phyloP scores from a whole-genome alignment of 2,797 vertebrate genomes.

The Parambassis ranga region DNA sequence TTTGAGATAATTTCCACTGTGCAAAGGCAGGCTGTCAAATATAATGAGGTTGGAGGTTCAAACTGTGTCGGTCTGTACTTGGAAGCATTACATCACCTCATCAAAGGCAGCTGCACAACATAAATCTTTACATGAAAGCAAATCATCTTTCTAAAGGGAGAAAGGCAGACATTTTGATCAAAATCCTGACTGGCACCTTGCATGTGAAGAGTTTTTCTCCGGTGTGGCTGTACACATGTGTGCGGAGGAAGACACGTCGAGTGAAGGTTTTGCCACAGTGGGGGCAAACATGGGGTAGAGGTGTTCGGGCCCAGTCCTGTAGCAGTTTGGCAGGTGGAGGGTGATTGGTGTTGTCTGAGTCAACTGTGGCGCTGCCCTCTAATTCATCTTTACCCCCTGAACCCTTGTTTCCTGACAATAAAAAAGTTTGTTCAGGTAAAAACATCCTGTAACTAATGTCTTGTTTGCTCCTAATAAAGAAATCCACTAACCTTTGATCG shows the following conservation, averaged over 20 bases:
- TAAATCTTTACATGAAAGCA: conserved; percentile 42
- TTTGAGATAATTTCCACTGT: conserved; percentile 9
- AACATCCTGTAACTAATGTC: background rate
- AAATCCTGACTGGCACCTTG: conserved; percentile 67
- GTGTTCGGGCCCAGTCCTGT: conserved; percentile 74
- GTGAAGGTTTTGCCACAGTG: conserved; percentile 92
- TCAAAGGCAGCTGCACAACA: conserved; percentile 23
- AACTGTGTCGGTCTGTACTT: conserved; percentile 27
- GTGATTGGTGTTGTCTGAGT: conserved; percentile 56
- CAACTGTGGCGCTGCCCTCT: conserved; percentile 34
- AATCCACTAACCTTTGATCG: conserved; percentile 50
- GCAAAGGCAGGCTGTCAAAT: conserved; percentile 39
- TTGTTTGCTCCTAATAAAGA: background rate
- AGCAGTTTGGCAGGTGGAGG: conserved; percentile 75
- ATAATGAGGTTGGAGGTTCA: conserved; percentile 40
- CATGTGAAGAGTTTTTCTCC: conserved; percentile 92
- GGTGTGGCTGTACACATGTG: conserved; percentile 90
- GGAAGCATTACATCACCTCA: conserved; percentile 51
- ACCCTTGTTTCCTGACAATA: conserved; percentile 45
- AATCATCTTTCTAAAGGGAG: conserved; percentile 8
- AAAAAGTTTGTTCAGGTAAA: conserved; percentile 10
- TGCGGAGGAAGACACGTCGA: conserved; percentile 88
- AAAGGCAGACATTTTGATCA: conserved; percentile 18
- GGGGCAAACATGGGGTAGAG: conserved; percentile 83
- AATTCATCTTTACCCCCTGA: conserved; percentile 42